Evolutionary conservation across 2,113 vertebrate species (phyloP), one percentile per base, ranked within the genome.

Genomic region (Coturnix japonica): DNA sequence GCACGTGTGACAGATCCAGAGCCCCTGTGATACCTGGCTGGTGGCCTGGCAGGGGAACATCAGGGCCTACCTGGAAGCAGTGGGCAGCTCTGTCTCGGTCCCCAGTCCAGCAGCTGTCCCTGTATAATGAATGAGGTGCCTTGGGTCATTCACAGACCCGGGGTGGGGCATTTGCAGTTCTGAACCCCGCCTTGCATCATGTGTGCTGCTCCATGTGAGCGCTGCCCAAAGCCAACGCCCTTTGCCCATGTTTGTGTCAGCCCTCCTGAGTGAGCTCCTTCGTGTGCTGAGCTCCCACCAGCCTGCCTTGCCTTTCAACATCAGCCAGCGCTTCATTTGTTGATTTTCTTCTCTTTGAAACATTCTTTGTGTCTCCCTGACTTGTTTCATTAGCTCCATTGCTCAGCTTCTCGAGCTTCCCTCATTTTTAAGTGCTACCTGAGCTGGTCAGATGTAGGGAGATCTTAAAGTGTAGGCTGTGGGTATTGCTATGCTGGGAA

Each of bases 341-440:
- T 57, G 18, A 21, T 93, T 77, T 84, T 87, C 84, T 76, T 94
- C 76, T 67, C 22, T 96, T 94, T 89, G 53, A 81, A 94, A 69
- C 15, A 1, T 78, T 87, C 84, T 87, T 67, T 81, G 37, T 93
- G 69, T 81, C 60, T 83, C 64, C 77, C 43, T 54, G 72, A 47
- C 72, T 80, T 44, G 13, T 30, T 65, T 83, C 87, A 81, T 85
- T 74, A 90, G 69, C 60, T 71, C 13, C 69, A 69, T 77, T n/a
- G 43, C 79, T 74, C 51, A 53, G 39, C 79, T 64, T 66, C 87
- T 92, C 33, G 54, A 33, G 15, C 51, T 53, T 53, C 51, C 51
- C 51, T 53, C 5, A 21, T 76, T 87, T 76, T 39, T 43, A 53
- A 77, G 60, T 53, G 30, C 69, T 83, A 26, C 65, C 47, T 72